A percentile compares a stretch with the other conserved stretches of the same genome.
phyloP scores from a whole-genome alignment of 2,113 vertebrate species.

The Eubucco bourcierii region DNA sequence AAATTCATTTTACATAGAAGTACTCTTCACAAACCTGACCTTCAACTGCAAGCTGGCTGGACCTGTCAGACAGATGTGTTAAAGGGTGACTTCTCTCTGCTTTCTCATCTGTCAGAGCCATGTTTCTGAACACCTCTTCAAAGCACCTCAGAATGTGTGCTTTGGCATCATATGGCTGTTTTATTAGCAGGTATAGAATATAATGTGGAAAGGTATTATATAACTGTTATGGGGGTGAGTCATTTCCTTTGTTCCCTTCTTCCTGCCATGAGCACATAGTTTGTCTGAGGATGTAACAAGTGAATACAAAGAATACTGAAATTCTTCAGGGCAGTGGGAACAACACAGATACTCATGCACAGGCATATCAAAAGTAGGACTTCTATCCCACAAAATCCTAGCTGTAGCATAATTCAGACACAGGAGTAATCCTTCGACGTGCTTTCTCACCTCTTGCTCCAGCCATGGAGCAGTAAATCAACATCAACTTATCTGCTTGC shows the following conservation, averaged over 20 bases:
- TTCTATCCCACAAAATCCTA: not conserved
- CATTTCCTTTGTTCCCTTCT: conserved; percentile 41
- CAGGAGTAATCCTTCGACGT: not conserved
- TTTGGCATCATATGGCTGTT: conserved; percentile 15
- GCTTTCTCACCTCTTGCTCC: not conserved
- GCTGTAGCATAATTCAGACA: not conserved
- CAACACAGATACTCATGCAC: not conserved
- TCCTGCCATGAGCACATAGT: conserved; percentile 29
- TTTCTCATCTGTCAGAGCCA: not conserved
- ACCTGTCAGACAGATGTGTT: not conserved
- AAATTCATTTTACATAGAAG: not conserved
- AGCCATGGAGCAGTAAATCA: not conserved
- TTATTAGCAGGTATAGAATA: conserved; percentile 15
- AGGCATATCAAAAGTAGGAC: not conserved
- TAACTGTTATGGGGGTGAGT: conserved; percentile 30
- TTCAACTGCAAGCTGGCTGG: not conserved
- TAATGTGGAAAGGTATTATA: conserved; percentile 28
- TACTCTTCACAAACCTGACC: not conserved
- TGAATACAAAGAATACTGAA: conserved; percentile 18
- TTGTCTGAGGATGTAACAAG: not conserved
- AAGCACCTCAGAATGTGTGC: not conserved
- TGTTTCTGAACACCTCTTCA: conserved; percentile 10
- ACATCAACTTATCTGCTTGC: not conserved
- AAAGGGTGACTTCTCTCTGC: not conserved
- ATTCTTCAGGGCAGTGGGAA: not conserved